A percentile compares a stretch with the other conserved stretches of the same genome.
Conservation (phyloP, 2,113 vertebrate genomes). For the Vanacampus margaritifer region DNA sequence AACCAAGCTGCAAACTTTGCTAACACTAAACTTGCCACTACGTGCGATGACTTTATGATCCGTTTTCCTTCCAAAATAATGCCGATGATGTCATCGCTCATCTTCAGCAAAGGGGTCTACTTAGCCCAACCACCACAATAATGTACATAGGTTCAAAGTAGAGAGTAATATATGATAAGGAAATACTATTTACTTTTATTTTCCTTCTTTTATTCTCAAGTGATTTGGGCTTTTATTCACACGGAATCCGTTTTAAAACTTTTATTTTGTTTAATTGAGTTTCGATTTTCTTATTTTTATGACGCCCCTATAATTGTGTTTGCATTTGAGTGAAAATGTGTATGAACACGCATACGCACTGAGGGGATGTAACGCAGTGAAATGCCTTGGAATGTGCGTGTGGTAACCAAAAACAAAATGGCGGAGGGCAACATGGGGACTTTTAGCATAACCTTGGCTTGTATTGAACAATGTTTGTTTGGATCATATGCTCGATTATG, state of each 20-base stretch:
- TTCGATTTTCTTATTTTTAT: slow-evolving; percentile 53
- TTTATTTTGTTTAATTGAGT: slow-evolving; percentile 49
- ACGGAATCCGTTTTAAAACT: slow-evolving; percentile 68
- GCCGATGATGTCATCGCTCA: slow-evolving; percentile 8
- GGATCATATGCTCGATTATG: neutral
- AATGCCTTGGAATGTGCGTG: slow-evolving; percentile 23
- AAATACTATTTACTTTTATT: slow-evolving; percentile 57
- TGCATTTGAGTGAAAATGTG: slow-evolving; percentile 1
- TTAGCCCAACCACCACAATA: slow-evolving; percentile 39
- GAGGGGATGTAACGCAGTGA: slow-evolving; percentile 28
- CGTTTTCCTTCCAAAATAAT: slow-evolving; percentile 28
- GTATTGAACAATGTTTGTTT: slow-evolving; percentile 12
- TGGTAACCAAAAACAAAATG: slow-evolving; percentile 1
- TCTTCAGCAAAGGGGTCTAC: slow-evolving; percentile 19
- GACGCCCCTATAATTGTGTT: slow-evolving; percentile 20
- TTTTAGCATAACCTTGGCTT: neutral
- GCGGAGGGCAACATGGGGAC: slow-evolving; percentile 3
- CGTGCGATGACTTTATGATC: slow-evolving; percentile 57
- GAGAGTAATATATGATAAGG: slow-evolving; percentile 78
- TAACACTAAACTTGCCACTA: slow-evolving; percentile 15
- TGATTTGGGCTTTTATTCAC: slow-evolving; percentile 53
- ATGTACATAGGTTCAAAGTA: slow-evolving; percentile 76
- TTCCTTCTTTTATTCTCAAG: slow-evolving; percentile 31
- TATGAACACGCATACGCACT: neutral
- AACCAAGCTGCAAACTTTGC: slow-evolving; percentile 1